A percentile compares a stretch with the other conserved stretches of the same genome.
These are phyloP conservation scores for Lasioglossum vierecki DNA, from an alignment of 2,888 invertebrate genomes.

Conservation along the genomic window DNA sequence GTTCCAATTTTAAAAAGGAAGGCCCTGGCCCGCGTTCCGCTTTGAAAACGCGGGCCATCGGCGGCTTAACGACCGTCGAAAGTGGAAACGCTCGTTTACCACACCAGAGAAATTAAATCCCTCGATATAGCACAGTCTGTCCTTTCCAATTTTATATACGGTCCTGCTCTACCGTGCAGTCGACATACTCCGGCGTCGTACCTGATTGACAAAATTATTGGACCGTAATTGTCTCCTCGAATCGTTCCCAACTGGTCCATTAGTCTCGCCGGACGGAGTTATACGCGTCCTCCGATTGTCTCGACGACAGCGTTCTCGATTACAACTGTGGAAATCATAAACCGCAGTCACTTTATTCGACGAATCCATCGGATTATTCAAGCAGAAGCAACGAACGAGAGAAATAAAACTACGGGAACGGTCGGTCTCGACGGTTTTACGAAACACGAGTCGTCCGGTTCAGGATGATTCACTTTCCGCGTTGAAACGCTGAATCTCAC, in stretches of 20 bases:
- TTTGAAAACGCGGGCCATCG: conserved; percentile 37
- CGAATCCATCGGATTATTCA: conserved; percentile 32
- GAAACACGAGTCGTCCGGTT: conserved; percentile 52
- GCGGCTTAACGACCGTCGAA: conserved; percentile 30
- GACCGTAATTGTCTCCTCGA: conserved; percentile 23
- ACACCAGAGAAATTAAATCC: background rate
- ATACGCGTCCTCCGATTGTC: conserved; percentile 30
- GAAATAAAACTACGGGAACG: conserved; percentile 52
- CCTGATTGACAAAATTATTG: conserved; percentile 20
- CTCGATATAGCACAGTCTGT: background rate
- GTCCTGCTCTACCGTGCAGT: background rate
- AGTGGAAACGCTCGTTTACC: conserved; percentile 24
- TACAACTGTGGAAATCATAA: conserved; percentile 46
- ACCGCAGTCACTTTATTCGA: conserved; percentile 47
- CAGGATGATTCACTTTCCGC: conserved; percentile 47
- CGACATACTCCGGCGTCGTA: background rate
- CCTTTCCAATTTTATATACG: background rate
- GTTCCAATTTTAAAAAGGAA: conserved; percentile 73
- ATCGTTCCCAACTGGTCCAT: conserved; percentile 24
- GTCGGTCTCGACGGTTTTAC: conserved; percentile 36
- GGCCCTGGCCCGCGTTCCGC: conserved; percentile 57
- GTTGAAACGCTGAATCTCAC: conserved; percentile 15
- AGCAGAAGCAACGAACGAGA: conserved; percentile 15
- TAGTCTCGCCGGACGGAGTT: conserved; percentile 24
- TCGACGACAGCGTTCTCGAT: conserved; percentile 24